Percentiles rank a stretch among this genome's conserved stretches.
Conservation (phyloP, 2,888 invertebrate species). For the Geophilus truncorum region DNA sequence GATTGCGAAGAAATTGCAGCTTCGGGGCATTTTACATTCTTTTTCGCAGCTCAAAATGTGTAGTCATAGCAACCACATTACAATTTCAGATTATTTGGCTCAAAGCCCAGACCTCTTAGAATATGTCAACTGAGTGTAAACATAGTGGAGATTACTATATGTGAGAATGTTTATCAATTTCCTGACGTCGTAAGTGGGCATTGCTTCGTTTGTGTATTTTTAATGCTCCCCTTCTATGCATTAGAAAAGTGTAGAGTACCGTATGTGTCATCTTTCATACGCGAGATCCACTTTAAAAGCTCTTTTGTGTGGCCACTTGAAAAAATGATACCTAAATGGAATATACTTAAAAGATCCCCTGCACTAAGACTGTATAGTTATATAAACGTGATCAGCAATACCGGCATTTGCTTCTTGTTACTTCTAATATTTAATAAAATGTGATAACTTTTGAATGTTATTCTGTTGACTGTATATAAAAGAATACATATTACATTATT, state of each 20-base stretch:
- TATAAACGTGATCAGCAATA: too few species aligned
- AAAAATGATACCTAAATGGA: neutral
- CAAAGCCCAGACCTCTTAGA: neutral
- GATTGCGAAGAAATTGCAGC: neutral
- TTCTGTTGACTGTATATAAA: too few species aligned
- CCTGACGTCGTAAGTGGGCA: neutral
- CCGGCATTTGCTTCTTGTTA: too few species aligned
- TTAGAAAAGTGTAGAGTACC: neutral
- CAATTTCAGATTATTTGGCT: neutral
- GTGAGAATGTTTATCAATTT: neutral
- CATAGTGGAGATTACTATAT: neutral
- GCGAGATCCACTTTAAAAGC: neutral
- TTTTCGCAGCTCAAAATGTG: neutral
- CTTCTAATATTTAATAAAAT: too few species aligned
- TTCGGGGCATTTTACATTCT: neutral
- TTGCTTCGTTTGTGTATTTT: neutral
- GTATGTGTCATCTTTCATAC: neutral
- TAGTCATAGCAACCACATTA: neutral
- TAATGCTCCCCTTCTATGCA: neutral
- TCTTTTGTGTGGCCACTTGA: neutral
- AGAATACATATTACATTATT: too few species aligned
- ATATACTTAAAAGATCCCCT: too few species aligned
- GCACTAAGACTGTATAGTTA: too few species aligned
- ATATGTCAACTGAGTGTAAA: neutral
- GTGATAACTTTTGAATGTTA: too few species aligned